These are phyloP conservation scores for Pemphigus obesinymphae DNA, from an alignment of 1,140 invertebrate species.

Conservation along the genomic window DNA sequence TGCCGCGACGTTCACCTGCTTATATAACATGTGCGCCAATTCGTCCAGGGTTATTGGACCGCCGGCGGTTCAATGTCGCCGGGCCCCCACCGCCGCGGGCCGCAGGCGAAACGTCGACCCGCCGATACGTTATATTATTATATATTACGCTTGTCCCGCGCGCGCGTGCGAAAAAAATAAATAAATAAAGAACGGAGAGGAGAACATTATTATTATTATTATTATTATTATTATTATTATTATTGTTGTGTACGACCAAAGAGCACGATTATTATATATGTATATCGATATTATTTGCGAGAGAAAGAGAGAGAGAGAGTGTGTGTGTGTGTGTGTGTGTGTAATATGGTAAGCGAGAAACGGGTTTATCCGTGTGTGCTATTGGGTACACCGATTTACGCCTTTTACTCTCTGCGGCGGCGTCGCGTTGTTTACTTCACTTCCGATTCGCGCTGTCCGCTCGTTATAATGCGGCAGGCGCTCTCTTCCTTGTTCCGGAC, in stretches of 20 bases:
- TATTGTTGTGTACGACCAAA: neutral
- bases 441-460: conserved; percentile 23
- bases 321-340: no score
- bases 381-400: neutral
- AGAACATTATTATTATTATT: neutral
- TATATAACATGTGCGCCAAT: conserved; percentile 37
- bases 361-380: neutral
- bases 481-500: conserved; percentile 41
- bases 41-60: conserved; percentile 39
- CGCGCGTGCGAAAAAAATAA: neutral
- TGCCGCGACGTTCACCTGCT: conserved; percentile 39
- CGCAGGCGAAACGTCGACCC: neutral
- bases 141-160: neutral
- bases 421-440: conserved; percentile 18
- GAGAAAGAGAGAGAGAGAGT: neutral
- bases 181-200: neutral
- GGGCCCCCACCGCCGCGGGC: conserved; percentile 17
- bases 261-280: neutral
- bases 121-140: neutral
- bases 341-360: neutral
- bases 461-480: neutral
- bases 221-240: no score
- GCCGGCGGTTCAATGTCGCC: conserved; percentile 39
- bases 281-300: no score
- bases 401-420: conserved; percentile 14